Base-by-base conservation (phyloP, 2,888 invertebrate species). In the Bombylius major region DNA sequence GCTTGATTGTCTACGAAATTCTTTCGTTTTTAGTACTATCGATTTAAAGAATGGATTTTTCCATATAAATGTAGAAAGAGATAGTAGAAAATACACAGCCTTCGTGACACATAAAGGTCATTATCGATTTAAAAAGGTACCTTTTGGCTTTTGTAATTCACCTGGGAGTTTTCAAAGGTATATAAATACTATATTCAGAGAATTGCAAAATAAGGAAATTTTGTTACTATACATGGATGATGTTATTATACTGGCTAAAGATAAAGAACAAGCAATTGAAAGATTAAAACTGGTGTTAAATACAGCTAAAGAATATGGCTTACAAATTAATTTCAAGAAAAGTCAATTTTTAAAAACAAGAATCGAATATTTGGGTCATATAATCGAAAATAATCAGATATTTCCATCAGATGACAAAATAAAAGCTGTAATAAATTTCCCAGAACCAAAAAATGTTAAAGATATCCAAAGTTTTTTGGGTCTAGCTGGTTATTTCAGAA, bases 141-240 rank as follows among this genome's bases (percentile, higher is more conserved):
- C 71, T 0, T 73, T 73, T 62, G 72, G 71, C 5, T 52, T 70
- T 8, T 68, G 66, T 47, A 69, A 66, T 14, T 63, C 61, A 8
- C 72, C 72, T n/a, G 59, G 64, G 9, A 62, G 65, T 31, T 70
- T 72, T 49, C 67, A 61, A 23, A 49, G 69, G 34, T 51, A 33
- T 44, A 51, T 51, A 5, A 47, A 51, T 13, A n/a, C 4, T 4
- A 14, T 55, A 14, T 55, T 51, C 11, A 14, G 14, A 39, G 23
- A 36, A n/a, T 44, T 55, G 14, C 23, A 42, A 14, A 31, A 32
- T 46, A 36, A 47, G 5, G 23, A 34, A 9, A 42, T 57, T 23
- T 23, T 54, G 3, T 5, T 47, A 12, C 1, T 49, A 5, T 54
- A 54, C 33, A 13, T 57, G 49, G 54, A 57, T 39, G 54, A 54